Percentiles rank a stretch among this genome's conserved stretches.
These are phyloP conservation scores for Hetaerina americana DNA, from an alignment of 1,140 invertebrate species.

Conservation along the genomic window DNA sequence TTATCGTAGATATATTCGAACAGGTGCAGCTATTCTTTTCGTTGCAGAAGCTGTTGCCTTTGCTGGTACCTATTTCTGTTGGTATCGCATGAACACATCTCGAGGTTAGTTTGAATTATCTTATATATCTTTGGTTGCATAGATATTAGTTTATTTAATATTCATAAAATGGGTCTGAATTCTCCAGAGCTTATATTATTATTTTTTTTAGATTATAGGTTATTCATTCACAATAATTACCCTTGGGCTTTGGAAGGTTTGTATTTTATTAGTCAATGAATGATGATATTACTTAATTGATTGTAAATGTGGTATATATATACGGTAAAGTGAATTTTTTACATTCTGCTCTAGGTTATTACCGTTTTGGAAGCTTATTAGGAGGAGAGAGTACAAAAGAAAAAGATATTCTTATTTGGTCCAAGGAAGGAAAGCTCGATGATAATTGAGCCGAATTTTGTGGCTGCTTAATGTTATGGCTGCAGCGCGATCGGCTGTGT, in stretches of 20 bases:
- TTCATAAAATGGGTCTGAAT: background rate
- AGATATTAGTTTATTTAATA: background rate
- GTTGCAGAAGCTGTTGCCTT: slow-evolving; percentile 37
- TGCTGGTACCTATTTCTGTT: slow-evolving; percentile 37
- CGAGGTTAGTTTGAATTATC: slow-evolving; percentile 32
- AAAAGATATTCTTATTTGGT: background rate
- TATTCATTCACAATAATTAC: slow-evolving; percentile 42
- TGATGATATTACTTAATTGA: no score
- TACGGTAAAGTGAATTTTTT: no score
- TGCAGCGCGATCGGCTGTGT: background rate
- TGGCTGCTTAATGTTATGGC: background rate
- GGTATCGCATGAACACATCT: slow-evolving; percentile 44
- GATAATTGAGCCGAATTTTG: background rate
- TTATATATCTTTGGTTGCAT: background rate
- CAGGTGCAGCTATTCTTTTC: slow-evolving; percentile 33
- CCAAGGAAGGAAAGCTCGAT: background rate
- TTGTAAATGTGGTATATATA: no score
- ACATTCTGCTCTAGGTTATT: slow-evolving; percentile 29
- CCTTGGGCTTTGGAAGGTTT: slow-evolving; percentile 36
- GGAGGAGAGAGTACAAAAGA: slow-evolving; percentile 29
- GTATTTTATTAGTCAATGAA: no score
- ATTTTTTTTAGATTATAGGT: slow-evolving; percentile 37
- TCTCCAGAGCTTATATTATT: slow-evolving; percentile 1
- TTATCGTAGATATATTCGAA: slow-evolving; percentile 21
- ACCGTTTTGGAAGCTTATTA: slow-evolving; percentile 40